phyloP scores from a whole-genome alignment of 35 echinoderm and acorn worm genomes.

The Heliocidaris erythrogramma region DNA sequence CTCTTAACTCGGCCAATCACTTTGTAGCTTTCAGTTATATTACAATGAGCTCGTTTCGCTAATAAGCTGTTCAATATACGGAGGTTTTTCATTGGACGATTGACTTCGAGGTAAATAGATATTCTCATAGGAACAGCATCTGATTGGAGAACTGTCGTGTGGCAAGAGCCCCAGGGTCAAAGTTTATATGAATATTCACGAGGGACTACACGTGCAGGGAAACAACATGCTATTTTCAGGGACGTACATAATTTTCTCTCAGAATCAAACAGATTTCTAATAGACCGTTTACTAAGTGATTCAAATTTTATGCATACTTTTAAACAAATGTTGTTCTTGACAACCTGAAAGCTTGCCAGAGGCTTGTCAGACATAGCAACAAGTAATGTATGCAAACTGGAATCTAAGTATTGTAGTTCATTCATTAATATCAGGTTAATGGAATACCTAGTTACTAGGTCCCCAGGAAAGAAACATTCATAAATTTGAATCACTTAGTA shows the following conservation, averaged over 20 bases:
- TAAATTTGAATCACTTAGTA: too few relatives aligned
- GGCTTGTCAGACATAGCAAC: too few relatives aligned
- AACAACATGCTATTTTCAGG: not conserved
- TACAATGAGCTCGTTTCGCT: not conserved
- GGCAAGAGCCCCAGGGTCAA: not conserved
- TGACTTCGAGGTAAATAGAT: not conserved
- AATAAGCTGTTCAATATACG: not conserved
- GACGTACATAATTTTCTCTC: not conserved
- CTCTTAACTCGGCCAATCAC: slow-evolving; percentile 27
- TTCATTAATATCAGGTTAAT: too few relatives aligned
- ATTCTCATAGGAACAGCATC: slow-evolving; percentile 37
- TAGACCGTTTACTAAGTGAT: too few relatives aligned
- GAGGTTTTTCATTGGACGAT: not conserved
- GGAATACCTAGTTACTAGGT: too few relatives aligned
- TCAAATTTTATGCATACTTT: too few relatives aligned
- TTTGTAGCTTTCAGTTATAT: not conserved
- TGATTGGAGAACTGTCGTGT: slow-evolving; percentile 21
- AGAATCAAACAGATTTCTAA: not conserved
- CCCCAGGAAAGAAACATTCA: too few relatives aligned
- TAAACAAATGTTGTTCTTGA: too few relatives aligned
- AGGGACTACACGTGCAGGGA: slow-evolving; percentile 27
- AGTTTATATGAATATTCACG: slow-evolving; percentile 38
- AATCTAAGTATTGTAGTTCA: too few relatives aligned
- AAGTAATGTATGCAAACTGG: too few relatives aligned
- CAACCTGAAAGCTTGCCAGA: too few relatives aligned